Percentiles rank a stretch among this genome's conserved stretches.
Conservation (phyloP, 2,113 vertebrate genomes). For the Hippocampus abdominalis region DNA sequence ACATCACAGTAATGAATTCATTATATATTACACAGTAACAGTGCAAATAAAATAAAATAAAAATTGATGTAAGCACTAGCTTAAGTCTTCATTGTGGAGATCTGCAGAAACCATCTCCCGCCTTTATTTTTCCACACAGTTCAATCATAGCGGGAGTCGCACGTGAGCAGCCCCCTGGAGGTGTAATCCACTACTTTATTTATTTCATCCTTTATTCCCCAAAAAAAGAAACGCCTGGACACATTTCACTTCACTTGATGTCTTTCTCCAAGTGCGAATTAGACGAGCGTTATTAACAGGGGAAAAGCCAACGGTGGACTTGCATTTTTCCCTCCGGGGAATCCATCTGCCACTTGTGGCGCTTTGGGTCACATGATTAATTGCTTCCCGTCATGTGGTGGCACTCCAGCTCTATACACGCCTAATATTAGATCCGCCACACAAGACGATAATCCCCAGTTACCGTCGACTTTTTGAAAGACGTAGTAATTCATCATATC, state of each 20-base stretch:
- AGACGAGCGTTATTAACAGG: slow-evolving; percentile 10
- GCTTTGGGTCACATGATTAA: slow-evolving; percentile 47
- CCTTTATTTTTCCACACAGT: slow-evolving; percentile 3
- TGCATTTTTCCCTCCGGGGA: slow-evolving; percentile 25
- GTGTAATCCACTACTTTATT: slow-evolving; percentile 36
- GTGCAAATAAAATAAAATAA: too few relatives aligned
- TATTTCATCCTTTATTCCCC: slow-evolving; percentile 20
- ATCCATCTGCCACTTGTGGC: slow-evolving; percentile 45
- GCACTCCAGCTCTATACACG: not conserved
- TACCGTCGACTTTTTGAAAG: not conserved
- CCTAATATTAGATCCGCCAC: not conserved
- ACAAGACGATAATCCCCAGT: not conserved
- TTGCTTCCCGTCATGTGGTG: slow-evolving; percentile 51
- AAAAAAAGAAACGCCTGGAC: slow-evolving; percentile 21
- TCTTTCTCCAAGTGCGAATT: slow-evolving; percentile 23
- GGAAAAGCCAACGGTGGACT: slow-evolving; percentile 13
- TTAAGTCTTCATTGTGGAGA: slow-evolving; percentile 17
- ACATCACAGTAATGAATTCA: too few relatives aligned
- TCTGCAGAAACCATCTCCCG: slow-evolving; percentile 23
- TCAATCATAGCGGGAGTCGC: slow-evolving; percentile 10
- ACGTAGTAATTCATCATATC: not conserved
- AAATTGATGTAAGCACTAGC: not conserved
- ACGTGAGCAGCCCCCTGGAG: slow-evolving; percentile 23
- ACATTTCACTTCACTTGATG: slow-evolving; percentile 16
- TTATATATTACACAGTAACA: too few relatives aligned